Percentiles rank a stretch among this genome's conserved stretches.
Evolutionary conservation across 23 tunicate species (phyloP).

Genomic region (Aplidium turbinatum): DNA sequence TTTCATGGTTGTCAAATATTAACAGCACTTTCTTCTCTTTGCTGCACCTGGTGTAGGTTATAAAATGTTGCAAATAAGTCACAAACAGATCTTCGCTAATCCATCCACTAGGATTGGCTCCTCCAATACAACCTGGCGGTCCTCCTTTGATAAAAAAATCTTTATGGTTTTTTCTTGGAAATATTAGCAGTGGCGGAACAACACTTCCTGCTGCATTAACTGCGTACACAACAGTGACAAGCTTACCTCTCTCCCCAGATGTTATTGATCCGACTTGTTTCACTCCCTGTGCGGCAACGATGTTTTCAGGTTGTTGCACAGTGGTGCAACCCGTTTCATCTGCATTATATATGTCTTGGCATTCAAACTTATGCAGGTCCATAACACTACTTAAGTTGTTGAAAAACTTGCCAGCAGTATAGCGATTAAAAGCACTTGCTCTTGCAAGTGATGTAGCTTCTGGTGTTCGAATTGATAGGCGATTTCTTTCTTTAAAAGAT

Average conservation of each 20-base stretch:
- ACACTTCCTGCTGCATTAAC: conserved; percentile 1
- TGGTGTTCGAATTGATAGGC: neutral
- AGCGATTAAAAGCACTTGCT: conserved; percentile 11
- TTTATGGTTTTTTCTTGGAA: neutral
- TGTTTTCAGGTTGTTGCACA: conserved; percentile 2
- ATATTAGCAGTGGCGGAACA: neutral
- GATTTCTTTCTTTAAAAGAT: neutral
- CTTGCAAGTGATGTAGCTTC: conserved; percentile 19
- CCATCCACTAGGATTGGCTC: conserved; percentile 17
- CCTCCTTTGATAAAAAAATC: conserved; percentile 25
- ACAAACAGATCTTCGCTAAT: conserved; percentile 14
- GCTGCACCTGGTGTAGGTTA: conserved; percentile 1
- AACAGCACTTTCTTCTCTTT: neutral
- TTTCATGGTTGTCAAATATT: neutral
- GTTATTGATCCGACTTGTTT: conserved; percentile 9
- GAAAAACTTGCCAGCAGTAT: conserved; percentile 1
- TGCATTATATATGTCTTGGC: conserved; percentile 3
- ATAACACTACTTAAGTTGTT: conserved; percentile 6
- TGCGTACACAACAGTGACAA: conserved; percentile 11
- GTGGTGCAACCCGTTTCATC: conserved; percentile 26
- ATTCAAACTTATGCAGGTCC: conserved; percentile 6
- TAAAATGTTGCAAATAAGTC: neutral
- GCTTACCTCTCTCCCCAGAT: conserved; percentile 25
- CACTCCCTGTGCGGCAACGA: conserved; percentile 8
- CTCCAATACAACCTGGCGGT: conserved; percentile 35